These are phyloP conservation scores for Glyphotaelius pellucidus DNA, from an alignment of 2,888 invertebrate species.

Conservation along the genomic window DNA sequence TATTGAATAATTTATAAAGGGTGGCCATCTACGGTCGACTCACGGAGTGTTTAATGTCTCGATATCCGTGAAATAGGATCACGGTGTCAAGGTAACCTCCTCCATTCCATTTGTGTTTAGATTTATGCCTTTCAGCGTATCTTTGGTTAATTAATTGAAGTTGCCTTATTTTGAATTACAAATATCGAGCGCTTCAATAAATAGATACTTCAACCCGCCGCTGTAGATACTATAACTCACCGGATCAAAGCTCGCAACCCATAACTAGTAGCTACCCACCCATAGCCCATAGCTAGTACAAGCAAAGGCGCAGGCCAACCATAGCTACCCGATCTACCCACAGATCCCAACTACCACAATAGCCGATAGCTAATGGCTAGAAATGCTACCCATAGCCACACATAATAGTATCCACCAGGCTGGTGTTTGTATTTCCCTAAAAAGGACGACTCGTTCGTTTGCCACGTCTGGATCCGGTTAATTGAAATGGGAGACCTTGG, in stretches of 20 bases:
- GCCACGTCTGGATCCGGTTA: slow-evolving; percentile 52
- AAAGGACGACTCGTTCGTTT: slow-evolving; percentile 51
- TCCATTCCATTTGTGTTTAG: slow-evolving; percentile 38
- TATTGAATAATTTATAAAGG: slow-evolving; percentile 54
- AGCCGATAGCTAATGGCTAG: background rate
- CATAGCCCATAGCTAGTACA: background rate
- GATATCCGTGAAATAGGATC: slow-evolving; percentile 46
- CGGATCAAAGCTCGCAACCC: slow-evolving; percentile 9
- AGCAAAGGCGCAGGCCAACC: too few species aligned
- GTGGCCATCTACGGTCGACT: slow-evolving; percentile 37
- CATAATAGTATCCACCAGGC: background rate
- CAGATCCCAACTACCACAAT: background rate
- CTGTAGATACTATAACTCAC: slow-evolving; percentile 29
- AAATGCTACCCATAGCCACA: background rate
- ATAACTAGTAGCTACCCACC: slow-evolving; percentile 12
- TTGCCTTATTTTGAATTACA: slow-evolving; percentile 42
- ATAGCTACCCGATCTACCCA: background rate
- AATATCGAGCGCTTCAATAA: slow-evolving; percentile 41
- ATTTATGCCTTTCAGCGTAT: slow-evolving; percentile 38
- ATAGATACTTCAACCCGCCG: slow-evolving; percentile 7
- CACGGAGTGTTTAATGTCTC: slow-evolving; percentile 5
- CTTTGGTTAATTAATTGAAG: slow-evolving; percentile 42
- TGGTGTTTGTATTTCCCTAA: slow-evolving; percentile 49
- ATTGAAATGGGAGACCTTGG: slow-evolving; percentile 58
- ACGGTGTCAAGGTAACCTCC: slow-evolving; percentile 54